Evolutionary conservation across 2,888 invertebrate genomes (phyloP), one percentile per base, ranked within the genome.

Genomic region (Cantharis lateralis): DNA sequence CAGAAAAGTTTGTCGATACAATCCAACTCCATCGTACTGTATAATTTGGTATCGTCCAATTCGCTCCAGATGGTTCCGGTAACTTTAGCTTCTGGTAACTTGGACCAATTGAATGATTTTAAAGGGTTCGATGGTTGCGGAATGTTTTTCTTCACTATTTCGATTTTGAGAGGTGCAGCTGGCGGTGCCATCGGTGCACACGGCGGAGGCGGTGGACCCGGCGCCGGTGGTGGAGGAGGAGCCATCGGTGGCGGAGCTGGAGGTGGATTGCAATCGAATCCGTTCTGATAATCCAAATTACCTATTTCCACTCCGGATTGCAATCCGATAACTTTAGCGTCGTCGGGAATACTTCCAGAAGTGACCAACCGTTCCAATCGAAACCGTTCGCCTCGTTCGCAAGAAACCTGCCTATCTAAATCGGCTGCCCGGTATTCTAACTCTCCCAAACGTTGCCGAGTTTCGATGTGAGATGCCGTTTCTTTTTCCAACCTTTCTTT

Each of bases 71-170:
- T 94, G 0, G 98, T 98, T 10, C 98, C 98, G 81, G 94, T 93
- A 1, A 98, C 90, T 86, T 97, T 97, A 62, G 94, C 92, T 82
- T 98, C 97, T 0, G 98, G 96, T 78, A 98, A 90, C 87, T 97
- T 98, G 71, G 96, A 95, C 99, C 99, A 99, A 89, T 99, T 99
- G 90, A 99, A 97, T 73, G 97, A 97, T 88, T 98, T 98, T 73
- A 99, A 89, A 0, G 98, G 96, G 88, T 96, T 96, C 5, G 95
- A 93, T 0, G 98, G 96, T 83, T 96, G 95, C 11, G 99, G 99
- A 76, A 97, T 95, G 88, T 97, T 96, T 88, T 96, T 97, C 87
- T 93, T 93, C 15, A 91, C 89, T 69, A 90, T 88, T 77, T 93
- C 93, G 24, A 86, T 82, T 70, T 92, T 91, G 10, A 92, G 89